Evolutionary conservation across 1,140 invertebrate species (phyloP).

Genomic region (Ostrea edulis): DNA sequence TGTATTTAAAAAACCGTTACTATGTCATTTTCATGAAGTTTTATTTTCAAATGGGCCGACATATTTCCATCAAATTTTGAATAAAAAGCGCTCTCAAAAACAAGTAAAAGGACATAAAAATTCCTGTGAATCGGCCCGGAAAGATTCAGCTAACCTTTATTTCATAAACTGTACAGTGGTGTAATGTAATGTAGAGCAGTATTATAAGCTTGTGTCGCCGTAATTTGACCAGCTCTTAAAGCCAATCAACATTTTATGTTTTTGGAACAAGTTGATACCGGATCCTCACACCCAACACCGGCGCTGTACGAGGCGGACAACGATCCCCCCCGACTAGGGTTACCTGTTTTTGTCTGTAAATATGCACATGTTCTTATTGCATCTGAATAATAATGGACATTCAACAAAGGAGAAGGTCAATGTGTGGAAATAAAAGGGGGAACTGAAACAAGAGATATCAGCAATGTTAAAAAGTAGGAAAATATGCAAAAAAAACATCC

Average conservation of each 20-base stretch:
- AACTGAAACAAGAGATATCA: background rate
- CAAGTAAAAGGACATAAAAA: slow-evolving; percentile 15
- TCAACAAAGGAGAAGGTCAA: background rate
- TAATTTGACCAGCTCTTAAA: slow-evolving; percentile 1
- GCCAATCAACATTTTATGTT: slow-evolving; percentile 26
- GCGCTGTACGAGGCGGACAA: background rate
- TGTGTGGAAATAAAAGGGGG: background rate
- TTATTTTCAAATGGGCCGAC: slow-evolving; percentile 19
- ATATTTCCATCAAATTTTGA: slow-evolving; percentile 1
- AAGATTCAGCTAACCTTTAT: background rate
- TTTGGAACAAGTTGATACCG: slow-evolving; percentile 14
- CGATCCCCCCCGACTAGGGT: background rate
- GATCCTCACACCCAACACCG: background rate
- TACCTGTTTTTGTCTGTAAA: slow-evolving; percentile 11
- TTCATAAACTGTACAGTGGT: background rate
- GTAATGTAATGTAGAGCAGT: slow-evolving; percentile 2
- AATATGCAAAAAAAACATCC: background rate
- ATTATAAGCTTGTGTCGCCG: background rate
- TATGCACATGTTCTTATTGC: slow-evolving; percentile 18
- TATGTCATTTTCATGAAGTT: slow-evolving; percentile 25
- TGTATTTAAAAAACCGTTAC: slow-evolving; percentile 34
- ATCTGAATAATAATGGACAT: slow-evolving; percentile 23
- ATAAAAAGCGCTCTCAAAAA: slow-evolving; percentile 28
- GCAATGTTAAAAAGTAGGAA: background rate
- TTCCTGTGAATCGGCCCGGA: slow-evolving; percentile 5